Evolutionary conservation across 2,113 vertebrate genomes (phyloP), one percentile per base, ranked within the genome.

Genomic region (Gobiocypris rarus): DNA sequence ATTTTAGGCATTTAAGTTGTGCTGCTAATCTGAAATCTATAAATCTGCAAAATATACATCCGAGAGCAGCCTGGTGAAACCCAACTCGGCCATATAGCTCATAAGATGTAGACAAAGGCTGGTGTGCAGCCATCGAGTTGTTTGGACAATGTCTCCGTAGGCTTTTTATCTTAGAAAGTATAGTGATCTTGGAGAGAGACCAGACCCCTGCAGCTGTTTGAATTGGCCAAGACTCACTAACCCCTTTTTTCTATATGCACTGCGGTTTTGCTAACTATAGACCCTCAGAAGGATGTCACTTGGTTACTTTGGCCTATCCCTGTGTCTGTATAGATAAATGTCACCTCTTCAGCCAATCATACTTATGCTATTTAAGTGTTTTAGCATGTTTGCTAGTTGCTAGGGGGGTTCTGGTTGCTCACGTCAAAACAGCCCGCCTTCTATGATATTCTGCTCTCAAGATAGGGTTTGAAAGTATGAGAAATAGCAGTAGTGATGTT

Each of bases 201-300:
- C 74, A 86, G 85, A 43, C 67, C 75, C 80, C 63, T 75, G 65
- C 45, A 56, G 58, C 67, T 85, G 82, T 86, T 88, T 83, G 73
- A 45, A 61, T 88, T 88, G 87, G 87, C 84, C 22, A 54, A 69
- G 77, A 71, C 61, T 75, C 50, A 41, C 77, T 45, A 38, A 71
- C 78, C 10, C 4, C 15, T 67, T 80, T 43, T 84, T 71, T 71
- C 63, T 71, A 84, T 84, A 83, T 71, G 52, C 70, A 24, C 59
- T 75, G 19, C 22, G 58, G 76, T 31, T 86, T 75, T 74, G 45
- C 59, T 83, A 84, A 76, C 82, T 58, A 26, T 61, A 81, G 24
- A 56, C 26, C 45, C 43, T 63, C 61, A 61, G 74, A 56, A 14
- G 17, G 75, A 78, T 48, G 59, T 59, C 56, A 28, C 74, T 65